Conservation (phyloP, 2,113 vertebrate species). For the Pholis gunnellus region DNA sequence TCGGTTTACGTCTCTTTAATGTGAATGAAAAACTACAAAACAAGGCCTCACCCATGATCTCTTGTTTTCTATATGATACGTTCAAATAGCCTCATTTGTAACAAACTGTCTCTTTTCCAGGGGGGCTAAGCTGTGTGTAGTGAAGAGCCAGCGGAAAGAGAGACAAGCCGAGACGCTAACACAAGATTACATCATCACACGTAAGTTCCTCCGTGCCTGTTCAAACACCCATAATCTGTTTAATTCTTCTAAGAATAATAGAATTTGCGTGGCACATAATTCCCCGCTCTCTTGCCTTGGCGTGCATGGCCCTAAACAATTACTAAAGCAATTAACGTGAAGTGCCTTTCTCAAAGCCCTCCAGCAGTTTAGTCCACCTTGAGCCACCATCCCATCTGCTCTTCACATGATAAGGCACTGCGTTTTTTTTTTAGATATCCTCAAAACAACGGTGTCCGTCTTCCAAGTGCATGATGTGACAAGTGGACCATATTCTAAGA, state of each 20-base stretch:
- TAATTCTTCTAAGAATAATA: not conserved
- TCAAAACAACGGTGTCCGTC: constrained; percentile 1
- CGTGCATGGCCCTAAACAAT: constrained; percentile 18
- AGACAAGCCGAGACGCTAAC: constrained; percentile 94
- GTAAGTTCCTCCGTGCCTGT: constrained; percentile 82
- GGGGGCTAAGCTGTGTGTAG: constrained; percentile 96
- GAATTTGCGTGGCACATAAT: not conserved
- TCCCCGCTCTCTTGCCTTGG: not conserved
- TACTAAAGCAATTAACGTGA: constrained; percentile 25
- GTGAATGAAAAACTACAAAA: not conserved
- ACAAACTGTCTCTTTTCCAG: constrained; percentile 74
- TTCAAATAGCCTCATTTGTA: constrained; percentile 17
- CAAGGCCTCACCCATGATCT: not conserved
- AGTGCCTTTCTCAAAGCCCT: constrained; percentile 36
- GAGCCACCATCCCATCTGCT: constrained; percentile 28
- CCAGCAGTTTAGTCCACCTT: constrained; percentile 22
- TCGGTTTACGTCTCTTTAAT: not conserved
- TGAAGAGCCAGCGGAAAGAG: constrained; percentile 94
- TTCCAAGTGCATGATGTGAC: constrained; percentile 5
- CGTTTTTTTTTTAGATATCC: not conserved
- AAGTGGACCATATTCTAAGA: constrained; percentile 10
- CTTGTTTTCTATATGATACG: constrained; percentile 9
- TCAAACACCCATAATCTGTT: not conserved
- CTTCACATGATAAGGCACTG: constrained; percentile 1
- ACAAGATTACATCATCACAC: constrained; percentile 99